A percentile compares a stretch with the other conserved stretches of the same genome.
These are phyloP conservation scores for Coracias cyanogaster DNA, from an alignment of 2,797 vertebrate species.

Conservation along the genomic window DNA sequence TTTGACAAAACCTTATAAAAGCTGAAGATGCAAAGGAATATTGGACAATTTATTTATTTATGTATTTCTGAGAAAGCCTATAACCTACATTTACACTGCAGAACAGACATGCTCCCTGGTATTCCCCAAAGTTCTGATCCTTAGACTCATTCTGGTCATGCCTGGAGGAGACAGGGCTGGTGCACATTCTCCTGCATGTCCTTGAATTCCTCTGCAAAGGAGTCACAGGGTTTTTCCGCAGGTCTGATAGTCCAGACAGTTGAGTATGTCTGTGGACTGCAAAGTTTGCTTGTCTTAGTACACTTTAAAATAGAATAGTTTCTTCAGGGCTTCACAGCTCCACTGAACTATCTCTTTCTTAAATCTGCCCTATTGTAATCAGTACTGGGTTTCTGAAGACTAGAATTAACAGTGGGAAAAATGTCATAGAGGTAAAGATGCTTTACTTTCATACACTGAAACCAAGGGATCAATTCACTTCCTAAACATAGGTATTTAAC, in stretches of 20 bases:
- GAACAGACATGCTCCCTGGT: not conserved
- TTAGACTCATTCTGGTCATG: not conserved
- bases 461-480: not conserved
- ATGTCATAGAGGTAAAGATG: not conserved
- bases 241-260: not conserved
- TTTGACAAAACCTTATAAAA: not conserved
- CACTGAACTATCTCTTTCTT: not conserved
- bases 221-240: not conserved
- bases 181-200: not conserved
- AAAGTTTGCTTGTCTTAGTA: not conserved
- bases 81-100: not conserved
- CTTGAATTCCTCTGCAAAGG: not conserved
- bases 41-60: not conserved
- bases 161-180: not conserved
- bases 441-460: not conserved
- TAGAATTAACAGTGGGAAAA: not conserved
- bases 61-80: not conserved
- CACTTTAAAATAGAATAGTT: not conserved
- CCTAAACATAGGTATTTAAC: not conserved
- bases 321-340: not conserved
- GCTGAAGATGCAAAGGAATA: not conserved
- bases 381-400: not conserved
- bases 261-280: not conserved
- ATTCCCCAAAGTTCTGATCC: fast-evolving
- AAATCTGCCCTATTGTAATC: not conserved